These are phyloP conservation scores for Calidris pugnax DNA, from an alignment of 2,113 vertebrate genomes.

Conservation along the genomic window DNA sequence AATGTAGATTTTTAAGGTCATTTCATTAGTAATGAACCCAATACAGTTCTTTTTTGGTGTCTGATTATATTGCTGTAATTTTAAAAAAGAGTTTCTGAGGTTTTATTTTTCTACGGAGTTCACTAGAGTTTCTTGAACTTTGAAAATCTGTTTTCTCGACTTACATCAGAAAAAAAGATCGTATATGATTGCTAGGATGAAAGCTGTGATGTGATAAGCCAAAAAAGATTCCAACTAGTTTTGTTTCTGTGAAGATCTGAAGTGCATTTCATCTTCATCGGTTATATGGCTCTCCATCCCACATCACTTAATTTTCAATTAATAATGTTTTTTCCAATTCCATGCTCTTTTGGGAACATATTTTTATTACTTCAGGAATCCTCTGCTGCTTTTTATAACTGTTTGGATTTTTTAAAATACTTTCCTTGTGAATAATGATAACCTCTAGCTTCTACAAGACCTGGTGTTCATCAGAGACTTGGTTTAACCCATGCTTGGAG, in stretches of 20 bases:
- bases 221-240: neutral
- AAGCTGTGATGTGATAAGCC: neutral
- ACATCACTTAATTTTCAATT: conserved; percentile 36
- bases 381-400: conserved; percentile 2
- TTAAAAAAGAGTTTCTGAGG: neutral
- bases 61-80: neutral
- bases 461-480: neutral
- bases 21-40: conserved; percentile 4
- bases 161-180: neutral
- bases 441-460: neutral
- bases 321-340: conserved; percentile 4
- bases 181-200: neutral
- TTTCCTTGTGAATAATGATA: neutral
- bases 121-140: neutral
- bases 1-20: conserved; percentile 31
- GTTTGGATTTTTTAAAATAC: neutral
- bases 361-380: conserved; percentile 45
- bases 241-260: neutral
- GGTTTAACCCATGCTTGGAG: neutral
- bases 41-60: neutral
- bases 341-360: neutral
- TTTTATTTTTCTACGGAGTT: neutral
- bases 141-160: neutral
- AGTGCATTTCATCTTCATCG: neutral
- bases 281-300: neutral